These are phyloP conservation scores for Silvanus unidentatus DNA, from an alignment of 2,888 invertebrate genomes.

Conservation along the genomic window DNA sequence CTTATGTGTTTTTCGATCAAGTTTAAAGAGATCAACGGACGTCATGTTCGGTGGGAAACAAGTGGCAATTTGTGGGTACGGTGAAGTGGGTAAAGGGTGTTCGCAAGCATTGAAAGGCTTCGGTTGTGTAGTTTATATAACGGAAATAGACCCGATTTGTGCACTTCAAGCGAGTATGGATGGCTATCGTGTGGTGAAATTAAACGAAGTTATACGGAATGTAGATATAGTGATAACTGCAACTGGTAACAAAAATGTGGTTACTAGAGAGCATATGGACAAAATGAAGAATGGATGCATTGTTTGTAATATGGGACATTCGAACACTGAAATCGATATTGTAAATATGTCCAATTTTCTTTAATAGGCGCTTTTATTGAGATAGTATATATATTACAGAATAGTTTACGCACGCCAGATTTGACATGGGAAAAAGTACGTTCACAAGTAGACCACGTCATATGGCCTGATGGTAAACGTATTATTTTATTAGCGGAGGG, in stretches of 20 bases:
- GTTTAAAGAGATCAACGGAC: conserved; percentile 80
- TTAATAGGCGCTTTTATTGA: too few species aligned
- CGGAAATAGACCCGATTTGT: conserved; percentile 97
- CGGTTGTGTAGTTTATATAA: conserved; percentile 87
- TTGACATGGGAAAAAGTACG: conserved; percentile 96
- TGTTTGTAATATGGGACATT: conserved; percentile 96
- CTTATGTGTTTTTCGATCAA: too few species aligned
- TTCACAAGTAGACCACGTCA: conserved; percentile 96
- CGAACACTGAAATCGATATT: conserved; percentile 93
- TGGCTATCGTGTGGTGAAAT: conserved; percentile 89
- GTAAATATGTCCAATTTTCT: too few species aligned
- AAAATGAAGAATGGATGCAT: conserved; percentile 94
- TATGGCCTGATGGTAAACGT: conserved; percentile 96
- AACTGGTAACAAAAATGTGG: conserved; percentile 95
- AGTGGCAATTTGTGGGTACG: conserved; percentile 93
- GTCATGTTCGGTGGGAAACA: conserved; percentile 98
- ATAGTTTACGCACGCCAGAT: conserved; percentile 87
- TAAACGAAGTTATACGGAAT: conserved; percentile 87
- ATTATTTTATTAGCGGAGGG: conserved; percentile 93
- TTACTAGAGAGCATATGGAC: conserved; percentile 92
- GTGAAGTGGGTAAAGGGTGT: conserved; percentile 96
- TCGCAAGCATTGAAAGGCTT: conserved; percentile 91
- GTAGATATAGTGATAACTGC: conserved; percentile 97
- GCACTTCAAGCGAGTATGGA: conserved; percentile 98
- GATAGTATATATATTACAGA: too few species aligned